Evolutionary conservation across 2,797 vertebrate genomes (phyloP).

Genomic region (Dromococcyx pavoninus): DNA sequence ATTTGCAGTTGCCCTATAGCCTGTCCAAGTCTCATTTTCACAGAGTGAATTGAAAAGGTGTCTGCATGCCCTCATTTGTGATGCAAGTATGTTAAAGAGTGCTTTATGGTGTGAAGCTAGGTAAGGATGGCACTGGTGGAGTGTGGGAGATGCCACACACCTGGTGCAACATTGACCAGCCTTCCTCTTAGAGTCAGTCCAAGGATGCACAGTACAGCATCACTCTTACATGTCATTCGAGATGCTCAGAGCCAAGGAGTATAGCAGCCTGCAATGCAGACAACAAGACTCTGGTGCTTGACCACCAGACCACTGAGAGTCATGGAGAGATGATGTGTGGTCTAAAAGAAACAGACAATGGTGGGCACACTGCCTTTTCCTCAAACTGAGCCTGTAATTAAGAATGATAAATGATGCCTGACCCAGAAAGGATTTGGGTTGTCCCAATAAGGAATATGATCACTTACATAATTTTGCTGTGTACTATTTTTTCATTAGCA

Average conservation of each 20-base stretch:
- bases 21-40: background rate
- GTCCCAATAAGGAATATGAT: background rate
- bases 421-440: background rate
- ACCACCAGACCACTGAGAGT: background rate
- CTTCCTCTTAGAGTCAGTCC: background rate
- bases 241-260: background rate
- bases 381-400: background rate
- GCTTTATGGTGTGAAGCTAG: background rate
- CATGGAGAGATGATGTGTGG: background rate
- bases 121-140: background rate
- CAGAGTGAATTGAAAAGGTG: background rate
- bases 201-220: background rate
- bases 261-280: rapidly evolving
- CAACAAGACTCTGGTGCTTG: background rate
- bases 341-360: background rate
- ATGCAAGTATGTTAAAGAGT: background rate
- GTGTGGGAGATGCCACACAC: background rate
- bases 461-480: background rate
- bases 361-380: background rate
- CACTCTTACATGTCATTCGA: background rate
- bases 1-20: background rate
- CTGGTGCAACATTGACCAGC: background rate
- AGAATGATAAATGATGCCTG: background rate
- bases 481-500: background rate
- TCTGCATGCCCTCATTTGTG: background rate